These are phyloP conservation scores for Corythornis cristatus DNA, from an alignment of 2,113 vertebrate species.

Conservation along the genomic window DNA sequence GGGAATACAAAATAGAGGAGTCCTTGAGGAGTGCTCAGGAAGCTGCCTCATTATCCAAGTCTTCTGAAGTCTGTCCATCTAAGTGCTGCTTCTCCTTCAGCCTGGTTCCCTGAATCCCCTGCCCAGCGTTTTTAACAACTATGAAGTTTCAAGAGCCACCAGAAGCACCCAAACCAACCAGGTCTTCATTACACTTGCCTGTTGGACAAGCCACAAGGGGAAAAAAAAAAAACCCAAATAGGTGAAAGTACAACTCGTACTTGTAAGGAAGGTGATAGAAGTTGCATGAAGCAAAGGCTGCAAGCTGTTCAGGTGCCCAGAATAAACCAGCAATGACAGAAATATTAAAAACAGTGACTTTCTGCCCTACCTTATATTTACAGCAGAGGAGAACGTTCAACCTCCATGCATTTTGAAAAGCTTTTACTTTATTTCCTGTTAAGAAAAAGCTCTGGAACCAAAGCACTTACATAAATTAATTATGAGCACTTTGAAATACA, in stretches of 20 bases:
- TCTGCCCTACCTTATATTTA: background rate
- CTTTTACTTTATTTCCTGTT: background rate
- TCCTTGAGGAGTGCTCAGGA: background rate
- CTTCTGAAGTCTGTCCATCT: background rate
- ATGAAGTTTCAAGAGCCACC: background rate
- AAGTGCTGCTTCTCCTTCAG: background rate
- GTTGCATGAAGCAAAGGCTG: background rate
- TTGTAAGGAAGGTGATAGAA: background rate
- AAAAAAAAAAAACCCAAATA: background rate
- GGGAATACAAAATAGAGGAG: background rate
- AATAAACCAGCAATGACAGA: background rate
- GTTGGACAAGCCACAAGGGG: background rate
- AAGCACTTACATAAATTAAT: constrained; percentile 2
- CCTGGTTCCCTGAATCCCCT: background rate
- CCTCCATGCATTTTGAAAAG: background rate
- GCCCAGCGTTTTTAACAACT: fast-evolving
- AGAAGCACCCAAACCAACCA: background rate
- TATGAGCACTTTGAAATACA: background rate
- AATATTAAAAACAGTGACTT: background rate
- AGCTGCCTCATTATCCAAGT: background rate
- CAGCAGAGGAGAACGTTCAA: background rate
- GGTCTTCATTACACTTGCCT: background rate
- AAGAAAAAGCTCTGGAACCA: background rate
- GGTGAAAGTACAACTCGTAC: background rate
- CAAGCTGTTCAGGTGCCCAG: background rate